Conservation (phyloP, 2,888 invertebrate genomes). For the Drosophila atroscutellata region DNA sequence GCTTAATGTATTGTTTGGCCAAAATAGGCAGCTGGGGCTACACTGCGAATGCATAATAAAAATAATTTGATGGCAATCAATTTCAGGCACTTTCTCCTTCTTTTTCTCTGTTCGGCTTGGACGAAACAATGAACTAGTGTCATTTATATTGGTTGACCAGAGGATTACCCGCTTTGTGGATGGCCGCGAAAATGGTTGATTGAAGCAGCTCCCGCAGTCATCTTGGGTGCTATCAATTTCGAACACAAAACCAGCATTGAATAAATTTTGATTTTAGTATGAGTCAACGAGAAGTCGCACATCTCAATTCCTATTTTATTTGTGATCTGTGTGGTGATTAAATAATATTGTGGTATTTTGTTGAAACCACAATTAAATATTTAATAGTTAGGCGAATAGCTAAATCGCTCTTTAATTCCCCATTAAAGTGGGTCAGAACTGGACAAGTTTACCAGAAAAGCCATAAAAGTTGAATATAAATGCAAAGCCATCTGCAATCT, state of each 20-base stretch:
- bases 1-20: constrained; percentile 37
- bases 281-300: constrained; percentile 27
- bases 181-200: neutral
- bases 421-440: neutral
- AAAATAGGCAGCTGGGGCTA: constrained; percentile 10
- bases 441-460: constrained; percentile 3
- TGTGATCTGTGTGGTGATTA: neutral
- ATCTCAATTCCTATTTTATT: constrained; percentile 2
- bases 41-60: constrained; percentile 58
- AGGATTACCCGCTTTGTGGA: constrained; percentile 12
- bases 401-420: neutral
- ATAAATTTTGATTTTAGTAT: constrained; percentile 3
- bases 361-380: neutral
- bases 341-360: neutral
- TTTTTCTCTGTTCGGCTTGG: constrained; percentile 1
- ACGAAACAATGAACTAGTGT: constrained; percentile 19
- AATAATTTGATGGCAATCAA: constrained; percentile 20
- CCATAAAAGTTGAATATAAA: constrained; percentile 35
- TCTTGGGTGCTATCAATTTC: constrained; percentile 20
- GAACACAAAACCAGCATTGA: neutral
- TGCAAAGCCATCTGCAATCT: constrained; percentile 33
- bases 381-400: neutral
- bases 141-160: constrained; percentile 33
- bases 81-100: neutral
- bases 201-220: neutral